Conservation (phyloP, 2,888 invertebrate species). For the Mythimna vitellina region DNA sequence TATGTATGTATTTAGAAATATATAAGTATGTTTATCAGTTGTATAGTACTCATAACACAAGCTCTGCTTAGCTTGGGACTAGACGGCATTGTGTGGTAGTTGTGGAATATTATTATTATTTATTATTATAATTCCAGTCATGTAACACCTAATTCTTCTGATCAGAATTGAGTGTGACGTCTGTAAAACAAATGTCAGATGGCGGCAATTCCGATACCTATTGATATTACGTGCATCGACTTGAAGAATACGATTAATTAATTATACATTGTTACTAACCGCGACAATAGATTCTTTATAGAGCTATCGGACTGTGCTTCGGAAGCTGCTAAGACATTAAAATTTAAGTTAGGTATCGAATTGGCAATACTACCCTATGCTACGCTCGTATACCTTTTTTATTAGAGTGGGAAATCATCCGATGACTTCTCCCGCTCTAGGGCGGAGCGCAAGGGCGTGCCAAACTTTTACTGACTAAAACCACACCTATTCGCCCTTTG, state of each 20-base stretch:
- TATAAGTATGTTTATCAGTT: no score
- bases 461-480: no score
- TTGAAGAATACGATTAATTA: conserved; percentile 8
- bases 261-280: conserved; percentile 36
- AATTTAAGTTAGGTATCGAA: not conserved
- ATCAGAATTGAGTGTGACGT: conserved; percentile 20
- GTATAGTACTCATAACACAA: no score
- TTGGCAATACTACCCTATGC: not conserved
- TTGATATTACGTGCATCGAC: conserved; percentile 33
- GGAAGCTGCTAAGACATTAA: not conserved
- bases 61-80: no score
- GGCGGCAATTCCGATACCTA: conserved; percentile 10
- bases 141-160: conserved; percentile 21
- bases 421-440: no score
- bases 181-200: conserved; percentile 23
- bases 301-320: not conserved
- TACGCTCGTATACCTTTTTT: no score
- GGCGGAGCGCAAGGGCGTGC: no score
- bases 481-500: no score
- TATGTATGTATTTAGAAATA: no score
- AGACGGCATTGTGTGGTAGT: no score
- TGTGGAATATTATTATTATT: no score
- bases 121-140: conserved; percentile 34
- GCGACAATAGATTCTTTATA: not conserved
- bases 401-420: no score